These are phyloP conservation scores for Nothobranchius kuhntae DNA, from an alignment of 2,113 vertebrate genomes.

Conservation along the genomic window DNA sequence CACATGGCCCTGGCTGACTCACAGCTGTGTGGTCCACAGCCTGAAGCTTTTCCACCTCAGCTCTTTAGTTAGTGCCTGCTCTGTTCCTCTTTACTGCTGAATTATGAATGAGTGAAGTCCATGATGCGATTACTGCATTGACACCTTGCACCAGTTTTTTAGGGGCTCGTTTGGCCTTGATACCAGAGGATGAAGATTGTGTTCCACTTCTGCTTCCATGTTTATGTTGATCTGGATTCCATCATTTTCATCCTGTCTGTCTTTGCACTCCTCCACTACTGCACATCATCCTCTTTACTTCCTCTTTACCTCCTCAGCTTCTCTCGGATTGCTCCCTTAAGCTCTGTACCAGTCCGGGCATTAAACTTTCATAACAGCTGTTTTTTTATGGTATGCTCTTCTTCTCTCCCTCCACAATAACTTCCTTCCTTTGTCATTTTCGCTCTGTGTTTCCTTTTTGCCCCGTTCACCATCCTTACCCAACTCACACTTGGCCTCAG, in stretches of 20 bases:
- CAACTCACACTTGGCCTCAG: not conserved
- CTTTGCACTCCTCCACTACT: conserved; percentile 1
- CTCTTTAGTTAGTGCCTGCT: conserved; percentile 60
- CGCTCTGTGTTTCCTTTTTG: not conserved
- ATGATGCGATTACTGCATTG: conserved; percentile 66
- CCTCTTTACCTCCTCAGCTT: conserved; percentile 20
- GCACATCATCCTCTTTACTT: not conserved
- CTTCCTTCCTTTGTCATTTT: not conserved
- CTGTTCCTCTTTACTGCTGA: conserved; percentile 59
- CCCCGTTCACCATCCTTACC: not conserved
- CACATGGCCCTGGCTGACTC: not conserved
- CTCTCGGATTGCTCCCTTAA: conserved; percentile 40
- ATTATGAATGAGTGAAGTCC: conserved; percentile 73
- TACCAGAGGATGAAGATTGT: conserved; percentile 12
- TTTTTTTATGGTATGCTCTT: conserved; percentile 44
- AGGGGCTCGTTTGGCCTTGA: not conserved
- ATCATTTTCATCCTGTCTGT: conserved; percentile 10
- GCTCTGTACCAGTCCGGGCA: conserved; percentile 51
- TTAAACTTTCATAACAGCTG: conserved; percentile 69
- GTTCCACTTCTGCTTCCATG: no score
- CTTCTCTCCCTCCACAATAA: not conserved
- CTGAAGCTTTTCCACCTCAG: conserved; percentile 33
- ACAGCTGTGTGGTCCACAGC: conserved; percentile 20
- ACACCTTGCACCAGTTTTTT: conserved; percentile 38
- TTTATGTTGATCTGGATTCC: not conserved